These are phyloP conservation scores for Druon quercuslanigerum DNA, from an alignment of 1,140 invertebrate genomes.

Conservation along the genomic window DNA sequence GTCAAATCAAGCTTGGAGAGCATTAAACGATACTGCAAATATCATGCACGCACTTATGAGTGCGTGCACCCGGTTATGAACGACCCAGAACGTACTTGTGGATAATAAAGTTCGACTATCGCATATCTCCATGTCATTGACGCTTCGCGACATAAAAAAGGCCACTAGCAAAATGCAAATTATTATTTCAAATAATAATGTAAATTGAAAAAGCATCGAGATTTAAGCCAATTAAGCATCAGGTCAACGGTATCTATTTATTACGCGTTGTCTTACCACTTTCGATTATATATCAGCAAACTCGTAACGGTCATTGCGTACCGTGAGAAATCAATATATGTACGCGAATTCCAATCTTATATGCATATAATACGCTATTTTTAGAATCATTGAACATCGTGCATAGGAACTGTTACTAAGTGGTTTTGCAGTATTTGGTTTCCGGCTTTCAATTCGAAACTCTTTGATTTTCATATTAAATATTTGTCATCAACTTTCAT, in stretches of 20 bases:
- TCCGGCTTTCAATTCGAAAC: background rate
- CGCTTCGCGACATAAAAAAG: background rate
- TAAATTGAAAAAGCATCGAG: background rate
- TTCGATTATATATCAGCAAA: constrained; percentile 25
- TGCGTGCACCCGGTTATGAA: constrained; percentile 21
- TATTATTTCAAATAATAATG: background rate
- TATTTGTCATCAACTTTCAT: background rate
- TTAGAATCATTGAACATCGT: background rate
- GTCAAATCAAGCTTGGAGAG: background rate
- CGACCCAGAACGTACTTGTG: constrained; percentile 8
- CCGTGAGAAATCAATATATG: constrained; percentile 22
- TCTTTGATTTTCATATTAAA: too few relatives aligned
- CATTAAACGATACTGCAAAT: background rate
- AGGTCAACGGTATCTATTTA: background rate
- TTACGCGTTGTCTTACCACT: background rate
- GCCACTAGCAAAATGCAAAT: background rate
- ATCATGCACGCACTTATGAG: constrained; percentile 8
- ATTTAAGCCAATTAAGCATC: background rate
- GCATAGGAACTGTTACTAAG: background rate
- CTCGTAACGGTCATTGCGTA: constrained; percentile 30
- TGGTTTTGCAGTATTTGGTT: background rate
- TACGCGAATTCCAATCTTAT: constrained; percentile 13
- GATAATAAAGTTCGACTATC: constrained; percentile 24
- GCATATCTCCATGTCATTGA: constrained; percentile 17
- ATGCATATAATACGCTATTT: constrained; percentile 21